A percentile compares a stretch with the other conserved stretches of the same genome.
These are phyloP conservation scores for Drosophila emarginata DNA, from an alignment of 2,888 invertebrate species.

Conservation along the genomic window DNA sequence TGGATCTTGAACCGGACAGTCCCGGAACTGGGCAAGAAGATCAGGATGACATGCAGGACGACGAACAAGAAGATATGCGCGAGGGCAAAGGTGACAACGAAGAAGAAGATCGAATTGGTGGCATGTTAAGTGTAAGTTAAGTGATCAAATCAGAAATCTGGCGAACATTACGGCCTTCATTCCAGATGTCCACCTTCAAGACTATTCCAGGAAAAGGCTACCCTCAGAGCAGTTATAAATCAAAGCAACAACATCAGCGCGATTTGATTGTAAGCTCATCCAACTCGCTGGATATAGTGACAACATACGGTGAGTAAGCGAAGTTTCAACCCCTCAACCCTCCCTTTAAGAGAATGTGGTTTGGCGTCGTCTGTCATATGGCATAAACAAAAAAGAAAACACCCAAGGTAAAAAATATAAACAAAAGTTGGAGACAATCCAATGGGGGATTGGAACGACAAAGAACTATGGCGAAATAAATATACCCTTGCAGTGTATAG, in stretches of 20 bases:
- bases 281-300: background rate
- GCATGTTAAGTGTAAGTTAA: background rate
- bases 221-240: slow-evolving; percentile 13
- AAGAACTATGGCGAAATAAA: background rate
- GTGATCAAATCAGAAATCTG: background rate
- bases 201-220: slow-evolving; percentile 18
- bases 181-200: background rate
- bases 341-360: background rate
- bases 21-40: background rate
- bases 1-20: background rate
- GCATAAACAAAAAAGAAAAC: slow-evolving; percentile 18
- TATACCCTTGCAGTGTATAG: slow-evolving; percentile 3
- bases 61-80: background rate
- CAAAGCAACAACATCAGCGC: slow-evolving; percentile 15
- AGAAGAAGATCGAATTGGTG: background rate
- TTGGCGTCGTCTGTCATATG: slow-evolving; percentile 13
- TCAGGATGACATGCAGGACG: background rate
- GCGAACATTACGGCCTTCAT: background rate
- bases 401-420: slow-evolving; percentile 5
- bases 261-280: background rate
- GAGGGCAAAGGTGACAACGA: background rate
- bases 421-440: slow-evolving; percentile 6
- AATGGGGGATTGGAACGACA: background rate
- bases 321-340: background rate
- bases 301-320: slow-evolving; percentile 11